Evolutionary conservation across 2,113 vertebrate species (phyloP), one percentile per base, ranked within the genome.

Genomic region (Larimichthys polyactis): DNA sequence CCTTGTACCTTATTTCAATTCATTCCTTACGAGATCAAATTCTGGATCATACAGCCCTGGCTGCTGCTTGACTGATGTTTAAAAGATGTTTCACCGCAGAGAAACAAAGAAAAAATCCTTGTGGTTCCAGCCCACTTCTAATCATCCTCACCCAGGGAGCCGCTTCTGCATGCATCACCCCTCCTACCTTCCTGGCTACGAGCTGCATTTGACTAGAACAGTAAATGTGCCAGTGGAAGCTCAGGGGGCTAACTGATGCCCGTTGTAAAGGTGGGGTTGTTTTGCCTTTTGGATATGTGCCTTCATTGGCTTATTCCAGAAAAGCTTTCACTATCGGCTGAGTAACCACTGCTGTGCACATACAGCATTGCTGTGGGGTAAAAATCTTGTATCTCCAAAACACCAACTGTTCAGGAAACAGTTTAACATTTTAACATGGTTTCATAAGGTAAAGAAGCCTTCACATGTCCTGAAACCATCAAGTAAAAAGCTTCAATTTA

Each of bases 251-350:
- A 86, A 87, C 78, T 71, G 29, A 46, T 83, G 81, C 76, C 69
- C 51, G 71, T 76, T 88, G 87, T 77, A 78, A 88, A 87, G 83
- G 64, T 87, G 83, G 70, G 77, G 79, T 82, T 82, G 79, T 85
- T 82, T 87, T 90, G 80, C 84, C 79, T 90, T 89, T 93, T 93
- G 86, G 86, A 89, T 57, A 29, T 60, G 77, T 84, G 88, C 85
- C 90, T 75, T 90, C 68, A 24, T 69, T 75, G 82, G 79, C 84
- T 91, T 83, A 82, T 91, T 91, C 81, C 82, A 82, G 67, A 74
- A 81, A 83, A 89, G 72, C 81, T 83, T 66, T 83, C 86, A 49
- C 75, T 77, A 59, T 85, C 81, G 78, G 82, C 75, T 82, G 75
- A 75, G 70, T 73, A 69, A 54, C 89, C 65, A 73, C 62, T 48